Evolutionary conservation across 2,888 invertebrate genomes (phyloP), one percentile per base, ranked within the genome.

Genomic region (Acrobasis repandana): DNA sequence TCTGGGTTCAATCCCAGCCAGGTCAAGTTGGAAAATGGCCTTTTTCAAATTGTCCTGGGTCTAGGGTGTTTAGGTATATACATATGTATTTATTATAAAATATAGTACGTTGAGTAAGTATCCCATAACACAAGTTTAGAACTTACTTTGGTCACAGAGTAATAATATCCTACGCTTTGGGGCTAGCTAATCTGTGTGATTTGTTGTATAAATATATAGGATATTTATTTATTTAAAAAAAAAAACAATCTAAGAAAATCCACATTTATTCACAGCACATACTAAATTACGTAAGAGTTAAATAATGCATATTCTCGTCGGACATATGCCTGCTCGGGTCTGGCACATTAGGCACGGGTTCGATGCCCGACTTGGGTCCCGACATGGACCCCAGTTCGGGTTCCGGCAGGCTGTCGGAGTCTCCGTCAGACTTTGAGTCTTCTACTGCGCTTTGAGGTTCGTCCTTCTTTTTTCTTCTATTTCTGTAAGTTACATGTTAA

Each of bases 391-490:
- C 20, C 16, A 50, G 18, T 9, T 20, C 50, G 11, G 50, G 49
- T 18, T 49, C 50, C 14, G 50, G 50, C 20, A 50, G 14, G 28
- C 50, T 50, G 20, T 50, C 50, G 20, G 50, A 50, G 14, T 50
- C 50, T 18, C 28, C 50, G 14, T 10, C 50, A 4, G 20, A 28
- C 11, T 50, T 50, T 1, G 50, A 50, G 14, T 50, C 50, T 20
- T 50, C 50, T 28, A 54, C 49, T 16, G 54, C 63, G 0, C 52
- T 60, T 9, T 58, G 58, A 0, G 54, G 15, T 16, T 60, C 58
- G 4, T 64, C 64, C 14, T 56, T 61, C 49, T 64, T 64, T 60
- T 64, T 64, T 56, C 61, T 64, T 62, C 64, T 60, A 34, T 64
- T 61, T 51, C 64, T 64, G 58, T 52, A 49, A 50, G n/a, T 54